phyloP scores from a whole-genome alignment of 2,797 vertebrate genomes.

The Numenius phaeopus region DNA sequence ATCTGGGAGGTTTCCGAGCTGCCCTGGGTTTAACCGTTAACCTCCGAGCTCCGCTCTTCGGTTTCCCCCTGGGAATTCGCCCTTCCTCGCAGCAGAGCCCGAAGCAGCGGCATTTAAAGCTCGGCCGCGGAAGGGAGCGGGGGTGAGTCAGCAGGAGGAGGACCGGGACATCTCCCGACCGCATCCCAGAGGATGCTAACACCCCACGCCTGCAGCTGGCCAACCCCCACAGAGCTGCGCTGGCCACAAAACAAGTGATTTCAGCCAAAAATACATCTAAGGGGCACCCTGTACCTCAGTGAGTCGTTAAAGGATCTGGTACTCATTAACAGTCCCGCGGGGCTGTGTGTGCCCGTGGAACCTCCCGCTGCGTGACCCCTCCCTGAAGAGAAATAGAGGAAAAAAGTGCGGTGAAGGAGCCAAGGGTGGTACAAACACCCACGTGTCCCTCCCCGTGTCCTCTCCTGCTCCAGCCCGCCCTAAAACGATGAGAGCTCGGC shows the following conservation, averaged over 20 bases:
- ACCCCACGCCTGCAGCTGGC: not conserved
- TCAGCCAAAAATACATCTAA: not conserved
- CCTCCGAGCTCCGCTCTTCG: not conserved
- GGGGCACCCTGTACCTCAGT: not conserved
- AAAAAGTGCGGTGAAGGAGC: not conserved
- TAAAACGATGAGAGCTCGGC: accelerated
- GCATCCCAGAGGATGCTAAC: not conserved
- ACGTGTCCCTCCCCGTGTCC: accelerated
- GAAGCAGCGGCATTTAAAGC: not conserved
- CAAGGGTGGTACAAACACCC: not conserved
- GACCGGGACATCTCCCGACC: not conserved
- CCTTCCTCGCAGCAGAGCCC: not conserved
- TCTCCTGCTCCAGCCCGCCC: not conserved
- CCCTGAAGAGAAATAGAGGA: not conserved
- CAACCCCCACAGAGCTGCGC: accelerated
- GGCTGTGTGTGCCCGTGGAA: not conserved
- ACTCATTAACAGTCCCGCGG: not conserved
- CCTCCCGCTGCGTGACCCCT: not conserved
- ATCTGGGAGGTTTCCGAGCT: not conserved
- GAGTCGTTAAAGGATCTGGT: not conserved
- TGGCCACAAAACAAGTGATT: not conserved
- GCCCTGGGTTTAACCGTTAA: slow-evolving; percentile 25
- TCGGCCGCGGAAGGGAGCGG: not conserved
- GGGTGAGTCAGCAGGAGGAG: not conserved
- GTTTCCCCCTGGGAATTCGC: not conserved